Evolutionary conservation across 1,140 invertebrate genomes (phyloP), one percentile per base, ranked within the genome.

Genomic region (Zaprionus davidi): DNA sequence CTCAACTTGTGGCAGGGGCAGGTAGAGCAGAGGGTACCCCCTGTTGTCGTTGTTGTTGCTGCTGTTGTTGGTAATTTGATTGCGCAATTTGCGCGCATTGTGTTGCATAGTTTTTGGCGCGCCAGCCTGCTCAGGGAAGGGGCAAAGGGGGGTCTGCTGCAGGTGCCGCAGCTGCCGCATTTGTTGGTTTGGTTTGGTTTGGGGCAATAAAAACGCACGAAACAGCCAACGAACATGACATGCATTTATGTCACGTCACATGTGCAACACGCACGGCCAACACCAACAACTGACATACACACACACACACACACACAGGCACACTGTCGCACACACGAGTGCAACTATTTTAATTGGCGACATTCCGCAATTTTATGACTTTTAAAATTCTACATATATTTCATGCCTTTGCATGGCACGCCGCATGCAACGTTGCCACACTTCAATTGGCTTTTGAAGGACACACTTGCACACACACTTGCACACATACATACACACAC

Each of bases 191-290:
- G 4, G 28, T 26, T 15, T 49, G 46, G n/a, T 57, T 57, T 31
- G 53, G 63, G 55, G 76, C 65, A 44, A 65, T 53, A 76, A 59
- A 63, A 76, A 71, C 71, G 71, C 78, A 88, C 85, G 84, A 73
- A 84, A 90, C 84, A 76, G 85, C 75, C 78, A 88, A 81, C 85
- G 77, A 85, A 88, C 84, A 92, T 86, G 91, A 92, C 91, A 92
- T 92, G 91, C 91, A 91, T 92, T 92, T 92, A 92, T 92, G 91
- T 92, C 91, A 92, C 91, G 91, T 90, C 85, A 90, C 85, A 85
- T 90, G 86, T 81, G 79, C 80, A 90, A 90, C 85, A 85, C 85
- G 85, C 76, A 78, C 59, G 38, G 38, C 56, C 74, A 76, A 76
- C 76, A 75, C 74, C 70, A 85, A 68, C 70, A 82, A 76, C 70